phyloP scores from a whole-genome alignment of 2,797 vertebrate genomes.

The Notamacropus eugenii region DNA sequence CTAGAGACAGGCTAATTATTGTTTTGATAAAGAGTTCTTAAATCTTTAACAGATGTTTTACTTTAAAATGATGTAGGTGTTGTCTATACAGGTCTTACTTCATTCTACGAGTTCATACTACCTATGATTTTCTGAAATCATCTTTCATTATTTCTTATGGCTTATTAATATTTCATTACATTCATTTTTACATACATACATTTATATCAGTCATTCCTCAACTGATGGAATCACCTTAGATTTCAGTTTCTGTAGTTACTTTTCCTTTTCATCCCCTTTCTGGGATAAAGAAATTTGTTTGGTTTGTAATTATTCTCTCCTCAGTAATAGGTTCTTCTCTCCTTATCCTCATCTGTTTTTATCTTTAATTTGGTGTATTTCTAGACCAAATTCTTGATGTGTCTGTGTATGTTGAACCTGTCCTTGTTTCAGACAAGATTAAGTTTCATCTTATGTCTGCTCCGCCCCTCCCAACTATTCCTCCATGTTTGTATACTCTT shows the following conservation, averaged over 20 bases:
- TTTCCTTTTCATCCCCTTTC: neutral
- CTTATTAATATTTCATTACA: neutral
- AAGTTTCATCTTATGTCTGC: neutral
- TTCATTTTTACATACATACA: neutral
- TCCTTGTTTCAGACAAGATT: neutral
- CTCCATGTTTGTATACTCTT: neutral
- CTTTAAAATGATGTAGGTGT: neutral
- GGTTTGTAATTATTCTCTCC: neutral
- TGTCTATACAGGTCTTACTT: neutral
- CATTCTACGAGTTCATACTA: neutral
- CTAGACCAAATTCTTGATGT: neutral
- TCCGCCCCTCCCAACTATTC: neutral
- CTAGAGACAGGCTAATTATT: neutral
- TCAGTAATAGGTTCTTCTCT: neutral
- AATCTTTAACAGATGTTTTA: neutral
- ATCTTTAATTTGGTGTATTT: neutral
- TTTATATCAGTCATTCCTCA: neutral
- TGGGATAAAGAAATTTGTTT: neutral
- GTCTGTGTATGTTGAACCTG: neutral
- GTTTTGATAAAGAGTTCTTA: neutral
- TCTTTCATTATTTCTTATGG: neutral
- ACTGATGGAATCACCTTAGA: neutral
- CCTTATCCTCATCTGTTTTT: neutral
- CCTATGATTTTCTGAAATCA: neutral
- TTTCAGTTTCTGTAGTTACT: neutral